These are phyloP conservation scores for Noctilio leporinus DNA, from an alignment of 2,113 vertebrate species.

Conservation along the genomic window DNA sequence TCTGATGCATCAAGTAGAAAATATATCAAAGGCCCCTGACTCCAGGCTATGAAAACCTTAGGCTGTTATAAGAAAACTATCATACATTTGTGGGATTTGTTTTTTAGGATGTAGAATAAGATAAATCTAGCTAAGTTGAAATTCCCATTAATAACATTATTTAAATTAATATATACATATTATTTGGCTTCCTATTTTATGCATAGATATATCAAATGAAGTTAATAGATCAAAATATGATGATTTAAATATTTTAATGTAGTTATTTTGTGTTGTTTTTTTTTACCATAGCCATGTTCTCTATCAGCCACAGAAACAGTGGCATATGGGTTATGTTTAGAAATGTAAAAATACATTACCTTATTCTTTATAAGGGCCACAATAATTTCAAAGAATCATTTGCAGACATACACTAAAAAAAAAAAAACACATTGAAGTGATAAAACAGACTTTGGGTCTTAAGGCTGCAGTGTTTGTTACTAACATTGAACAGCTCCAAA, in stretches of 20 bases:
- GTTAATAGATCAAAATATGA: background rate
- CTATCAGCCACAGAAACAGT: background rate
- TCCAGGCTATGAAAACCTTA: background rate
- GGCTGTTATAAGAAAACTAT: background rate
- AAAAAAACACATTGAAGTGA: background rate
- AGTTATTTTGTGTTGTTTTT: background rate
- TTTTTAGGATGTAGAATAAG: background rate
- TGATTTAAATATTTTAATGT: background rate
- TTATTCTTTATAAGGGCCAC: slow-evolving; percentile 8
- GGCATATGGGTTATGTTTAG: background rate
- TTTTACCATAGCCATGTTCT: background rate
- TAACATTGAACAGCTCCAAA: background rate
- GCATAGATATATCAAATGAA: background rate
- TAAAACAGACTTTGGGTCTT: background rate
- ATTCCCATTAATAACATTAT: background rate
- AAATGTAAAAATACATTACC: background rate
- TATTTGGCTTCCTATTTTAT: background rate
- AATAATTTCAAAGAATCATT: slow-evolving; percentile 15
- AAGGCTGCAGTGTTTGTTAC: background rate
- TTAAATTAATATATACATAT: background rate
- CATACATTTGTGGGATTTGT: background rate
- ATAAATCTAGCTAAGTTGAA: slow-evolving; percentile 20
- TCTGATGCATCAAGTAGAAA: background rate
- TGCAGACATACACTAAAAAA: background rate
- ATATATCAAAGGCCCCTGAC: background rate